phyloP scores from a whole-genome alignment of 2,113 vertebrate genomes.

The Elachura formosa region DNA sequence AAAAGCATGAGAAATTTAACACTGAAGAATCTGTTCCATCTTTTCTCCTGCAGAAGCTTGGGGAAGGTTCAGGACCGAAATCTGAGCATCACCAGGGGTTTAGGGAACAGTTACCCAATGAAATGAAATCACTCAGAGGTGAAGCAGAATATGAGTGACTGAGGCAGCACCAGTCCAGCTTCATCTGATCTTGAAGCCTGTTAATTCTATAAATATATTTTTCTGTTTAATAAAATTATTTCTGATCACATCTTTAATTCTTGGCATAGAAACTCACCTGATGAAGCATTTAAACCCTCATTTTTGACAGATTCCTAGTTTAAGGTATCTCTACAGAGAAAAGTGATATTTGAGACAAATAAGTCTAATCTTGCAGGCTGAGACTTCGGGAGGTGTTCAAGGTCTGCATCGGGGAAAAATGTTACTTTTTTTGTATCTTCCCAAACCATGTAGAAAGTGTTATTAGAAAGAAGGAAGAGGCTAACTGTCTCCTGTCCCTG shows the following conservation, averaged over 20 bases:
- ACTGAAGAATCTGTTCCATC: not conserved
- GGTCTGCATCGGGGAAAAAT: not conserved
- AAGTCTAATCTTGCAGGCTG: not conserved
- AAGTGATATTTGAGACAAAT: not conserved
- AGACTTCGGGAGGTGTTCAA: not conserved
- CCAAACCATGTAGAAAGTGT: not conserved
- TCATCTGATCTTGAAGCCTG: accelerated
- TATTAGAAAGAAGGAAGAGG: not conserved
- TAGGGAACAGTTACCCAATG: not conserved
- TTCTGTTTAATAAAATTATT: not conserved
- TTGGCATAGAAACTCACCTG: not conserved
- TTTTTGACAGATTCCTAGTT: not conserved
- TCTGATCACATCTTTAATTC: not conserved
- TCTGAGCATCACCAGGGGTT: not conserved
- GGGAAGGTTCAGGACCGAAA: not conserved
- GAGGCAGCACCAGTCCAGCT: not conserved
- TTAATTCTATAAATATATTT: not conserved
- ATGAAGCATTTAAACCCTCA: not conserved
- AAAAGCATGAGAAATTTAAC: not conserved
- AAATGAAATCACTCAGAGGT: not conserved
- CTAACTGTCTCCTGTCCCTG: not conserved
- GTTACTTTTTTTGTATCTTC: not conserved
- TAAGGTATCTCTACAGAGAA: not conserved
- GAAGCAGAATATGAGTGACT: not conserved
- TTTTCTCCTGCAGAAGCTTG: not conserved